Percentiles rank a stretch among this genome's conserved stretches.
phyloP scores from a whole-genome alignment of 2,888 invertebrate genomes.

The Drosophila subquinaria region DNA sequence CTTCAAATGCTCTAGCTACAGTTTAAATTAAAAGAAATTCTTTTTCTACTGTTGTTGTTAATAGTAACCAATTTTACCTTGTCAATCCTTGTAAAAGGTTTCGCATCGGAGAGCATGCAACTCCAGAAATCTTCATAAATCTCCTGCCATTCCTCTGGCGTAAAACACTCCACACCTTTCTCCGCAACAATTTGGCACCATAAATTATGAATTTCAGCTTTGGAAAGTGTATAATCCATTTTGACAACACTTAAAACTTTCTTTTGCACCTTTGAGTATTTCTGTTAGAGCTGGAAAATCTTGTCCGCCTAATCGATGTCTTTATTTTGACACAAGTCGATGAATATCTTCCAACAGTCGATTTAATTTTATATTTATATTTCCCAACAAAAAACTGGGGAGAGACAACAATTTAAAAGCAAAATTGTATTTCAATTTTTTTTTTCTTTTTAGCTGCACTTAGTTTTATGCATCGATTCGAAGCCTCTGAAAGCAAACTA shows the following conservation, averaged over 20 bases:
- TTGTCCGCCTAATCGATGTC: not conserved
- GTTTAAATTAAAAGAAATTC: not conserved
- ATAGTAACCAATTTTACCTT: constrained; percentile 12
- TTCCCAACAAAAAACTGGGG: too few species aligned
- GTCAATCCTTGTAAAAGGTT: not conserved
- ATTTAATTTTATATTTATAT: not conserved
- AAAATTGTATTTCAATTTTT: too few species aligned
- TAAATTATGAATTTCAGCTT: not conserved
- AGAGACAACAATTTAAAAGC: too few species aligned
- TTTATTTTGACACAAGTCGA: not conserved
- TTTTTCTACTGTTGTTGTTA: not conserved
- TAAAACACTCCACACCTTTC: not conserved
- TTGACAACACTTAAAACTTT: not conserved
- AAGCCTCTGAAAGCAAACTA: too few species aligned
- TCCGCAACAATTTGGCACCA: constrained; percentile 6
- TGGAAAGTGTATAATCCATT: not conserved
- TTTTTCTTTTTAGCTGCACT: too few species aligned
- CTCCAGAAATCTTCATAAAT: constrained; percentile 2
- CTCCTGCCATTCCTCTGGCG: not conserved
- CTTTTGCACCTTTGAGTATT: not conserved
- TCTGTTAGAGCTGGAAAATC: not conserved
- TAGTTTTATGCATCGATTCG: too few species aligned
- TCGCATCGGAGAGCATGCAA: not conserved
- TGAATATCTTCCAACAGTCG: not conserved
- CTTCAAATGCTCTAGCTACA: not conserved